Evolutionary conservation across 2,113 vertebrate species (phyloP).

Genomic region (Eretmochelys imbricata): DNA sequence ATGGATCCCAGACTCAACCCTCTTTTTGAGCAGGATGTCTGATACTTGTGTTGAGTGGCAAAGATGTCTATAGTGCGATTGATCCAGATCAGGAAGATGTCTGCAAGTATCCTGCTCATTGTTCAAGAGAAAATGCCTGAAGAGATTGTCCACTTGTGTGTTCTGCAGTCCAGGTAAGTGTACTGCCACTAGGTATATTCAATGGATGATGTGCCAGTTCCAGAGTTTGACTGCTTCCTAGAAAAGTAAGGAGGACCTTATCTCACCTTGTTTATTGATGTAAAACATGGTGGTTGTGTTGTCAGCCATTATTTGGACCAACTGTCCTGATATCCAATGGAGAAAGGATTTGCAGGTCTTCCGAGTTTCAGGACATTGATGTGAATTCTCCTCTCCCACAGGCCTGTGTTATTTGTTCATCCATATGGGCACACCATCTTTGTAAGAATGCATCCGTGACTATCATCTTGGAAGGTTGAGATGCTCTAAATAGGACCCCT

Average conservation of each 20-base stretch:
- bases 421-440: neutral
- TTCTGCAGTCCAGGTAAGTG: neutral
- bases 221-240: neutral
- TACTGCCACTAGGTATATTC: too few species aligned
- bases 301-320: neutral
- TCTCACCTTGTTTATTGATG: neutral
- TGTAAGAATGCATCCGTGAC: neutral
- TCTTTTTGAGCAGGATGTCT: neutral
- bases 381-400: neutral
- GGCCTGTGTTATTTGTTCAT: neutral
- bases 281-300: neutral
- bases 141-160: neutral
- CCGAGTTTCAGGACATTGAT: neutral
- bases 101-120: neutral
- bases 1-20: neutral
- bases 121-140: neutral
- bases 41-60: neutral
- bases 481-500: neutral
- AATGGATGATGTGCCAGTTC: neutral
- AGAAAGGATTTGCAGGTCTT: neutral
- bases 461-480: neutral
- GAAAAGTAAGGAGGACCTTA: neutral
- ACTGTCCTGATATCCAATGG: neutral
- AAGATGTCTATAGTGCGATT: neutral
- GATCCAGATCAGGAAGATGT: neutral